Percentiles rank a stretch among this genome's conserved stretches.
phyloP scores from a whole-genome alignment of 1,140 invertebrate species.

The Centruroides sculpturatus region DNA sequence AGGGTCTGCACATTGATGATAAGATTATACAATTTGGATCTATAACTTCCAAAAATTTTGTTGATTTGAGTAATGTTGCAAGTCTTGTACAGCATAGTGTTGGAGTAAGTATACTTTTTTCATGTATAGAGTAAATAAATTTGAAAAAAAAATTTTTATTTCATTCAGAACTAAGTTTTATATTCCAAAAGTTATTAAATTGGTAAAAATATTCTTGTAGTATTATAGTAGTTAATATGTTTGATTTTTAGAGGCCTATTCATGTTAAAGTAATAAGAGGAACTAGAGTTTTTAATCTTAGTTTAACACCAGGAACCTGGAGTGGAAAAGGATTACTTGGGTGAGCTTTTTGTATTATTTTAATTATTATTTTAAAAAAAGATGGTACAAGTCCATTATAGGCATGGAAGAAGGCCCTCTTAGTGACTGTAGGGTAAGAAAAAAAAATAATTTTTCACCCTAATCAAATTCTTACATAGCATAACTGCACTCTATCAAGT shows the following conservation, averaged over 20 bases:
- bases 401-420: no score
- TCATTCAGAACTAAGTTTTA: background rate
- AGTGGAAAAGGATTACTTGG: background rate
- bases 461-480: no score
- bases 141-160: background rate
- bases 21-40: conserved; percentile 69
- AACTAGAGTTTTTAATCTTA: background rate
- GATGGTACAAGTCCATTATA: no score
- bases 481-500: no score
- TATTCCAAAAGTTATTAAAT: background rate
- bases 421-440: no score
- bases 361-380: no score
- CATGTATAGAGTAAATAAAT: background rate
- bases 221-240: background rate
- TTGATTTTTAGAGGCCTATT: background rate
- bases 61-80: conserved; percentile 42
- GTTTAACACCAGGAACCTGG: background rate
- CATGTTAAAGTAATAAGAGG: background rate
- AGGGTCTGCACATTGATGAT: conserved; percentile 65
- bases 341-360: background rate
- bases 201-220: background rate
- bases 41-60: conserved; percentile 55
- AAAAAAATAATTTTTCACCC: no score
- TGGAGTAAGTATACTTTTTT: conserved; percentile 28
- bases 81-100: conserved; percentile 58